Conservation (phyloP, 2,888 invertebrate species). For the Eupeodes luniger region DNA sequence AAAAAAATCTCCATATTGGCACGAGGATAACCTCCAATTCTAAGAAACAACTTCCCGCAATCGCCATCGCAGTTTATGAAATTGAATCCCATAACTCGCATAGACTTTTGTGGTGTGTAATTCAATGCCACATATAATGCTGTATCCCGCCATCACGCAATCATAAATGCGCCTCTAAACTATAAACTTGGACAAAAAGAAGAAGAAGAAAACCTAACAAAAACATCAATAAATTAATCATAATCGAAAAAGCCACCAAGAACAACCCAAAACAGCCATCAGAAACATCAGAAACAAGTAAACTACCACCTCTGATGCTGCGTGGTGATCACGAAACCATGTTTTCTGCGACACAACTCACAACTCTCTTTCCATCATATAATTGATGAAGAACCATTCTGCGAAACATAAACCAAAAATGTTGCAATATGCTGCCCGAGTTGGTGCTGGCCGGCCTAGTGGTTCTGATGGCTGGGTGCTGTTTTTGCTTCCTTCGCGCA, state of each 20-base stretch:
- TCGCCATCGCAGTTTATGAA: not conserved
- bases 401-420: constrained; percentile 75
- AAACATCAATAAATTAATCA: constrained; percentile 64
- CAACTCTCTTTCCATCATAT: constrained; percentile 72
- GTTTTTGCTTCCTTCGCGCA: not conserved
- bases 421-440: constrained; percentile 45
- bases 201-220: no score
- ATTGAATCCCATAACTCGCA: constrained; percentile 21
- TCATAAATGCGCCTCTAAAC: not conserved
- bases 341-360: constrained; percentile 66
- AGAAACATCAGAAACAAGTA: constrained; percentile 40
- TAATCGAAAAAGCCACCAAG: constrained; percentile 64
- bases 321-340: constrained; percentile 61
- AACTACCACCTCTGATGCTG: constrained; percentile 31
- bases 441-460: no score
- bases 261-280: constrained; percentile 43
- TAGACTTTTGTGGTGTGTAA: constrained; percentile 3
- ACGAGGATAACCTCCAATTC: constrained; percentile 26
- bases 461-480: constrained; percentile 1
- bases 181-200: not conserved
- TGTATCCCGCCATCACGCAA: constrained; percentile 28
- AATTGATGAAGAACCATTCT: constrained; percentile 76
- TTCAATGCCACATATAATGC: constrained; percentile 43
- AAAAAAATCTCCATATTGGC: not conserved
- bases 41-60: not conserved